A percentile compares a stretch with the other conserved stretches of the same genome.
phyloP scores from a whole-genome alignment of 2,113 vertebrate species.

The Rhadina sibilatrix region DNA sequence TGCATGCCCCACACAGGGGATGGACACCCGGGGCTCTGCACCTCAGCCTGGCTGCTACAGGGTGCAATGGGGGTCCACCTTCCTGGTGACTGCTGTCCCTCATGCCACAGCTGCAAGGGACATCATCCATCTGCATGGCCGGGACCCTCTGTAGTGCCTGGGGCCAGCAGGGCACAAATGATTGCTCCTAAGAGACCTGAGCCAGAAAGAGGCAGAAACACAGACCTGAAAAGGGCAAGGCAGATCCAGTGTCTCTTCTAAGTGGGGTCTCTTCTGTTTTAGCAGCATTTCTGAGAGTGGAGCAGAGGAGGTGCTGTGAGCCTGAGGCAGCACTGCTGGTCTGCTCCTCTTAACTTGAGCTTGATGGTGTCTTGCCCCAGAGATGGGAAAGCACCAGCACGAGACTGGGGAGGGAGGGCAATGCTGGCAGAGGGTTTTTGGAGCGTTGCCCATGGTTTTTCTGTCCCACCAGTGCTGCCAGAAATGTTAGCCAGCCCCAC shows the following conservation, averaged over 20 bases:
- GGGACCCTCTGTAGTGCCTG: accelerated
- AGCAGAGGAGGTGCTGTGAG: background rate
- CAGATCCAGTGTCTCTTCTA: background rate
- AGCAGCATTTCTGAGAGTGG: background rate
- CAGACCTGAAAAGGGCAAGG: background rate
- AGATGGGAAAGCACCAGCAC: background rate
- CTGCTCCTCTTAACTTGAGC: accelerated
- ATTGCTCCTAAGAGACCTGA: background rate
- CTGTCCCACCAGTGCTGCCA: background rate
- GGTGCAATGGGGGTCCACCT: background rate
- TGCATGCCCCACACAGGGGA: background rate
- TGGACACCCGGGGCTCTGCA: background rate
- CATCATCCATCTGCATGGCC: accelerated
- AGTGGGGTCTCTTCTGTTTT: background rate
- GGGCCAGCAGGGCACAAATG: background rate
- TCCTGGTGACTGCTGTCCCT: background rate
- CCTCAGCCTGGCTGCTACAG: background rate
- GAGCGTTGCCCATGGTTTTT: background rate
- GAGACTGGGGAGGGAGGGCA: background rate
- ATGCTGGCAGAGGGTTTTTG: background rate
- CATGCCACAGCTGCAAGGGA: background rate
- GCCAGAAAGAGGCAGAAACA: background rate
- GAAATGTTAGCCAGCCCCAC: background rate
- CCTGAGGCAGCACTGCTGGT: background rate
- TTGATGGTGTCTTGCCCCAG: background rate